phyloP scores from a whole-genome alignment of 2,113 vertebrate genomes.

The Arothron firmamentum region DNA sequence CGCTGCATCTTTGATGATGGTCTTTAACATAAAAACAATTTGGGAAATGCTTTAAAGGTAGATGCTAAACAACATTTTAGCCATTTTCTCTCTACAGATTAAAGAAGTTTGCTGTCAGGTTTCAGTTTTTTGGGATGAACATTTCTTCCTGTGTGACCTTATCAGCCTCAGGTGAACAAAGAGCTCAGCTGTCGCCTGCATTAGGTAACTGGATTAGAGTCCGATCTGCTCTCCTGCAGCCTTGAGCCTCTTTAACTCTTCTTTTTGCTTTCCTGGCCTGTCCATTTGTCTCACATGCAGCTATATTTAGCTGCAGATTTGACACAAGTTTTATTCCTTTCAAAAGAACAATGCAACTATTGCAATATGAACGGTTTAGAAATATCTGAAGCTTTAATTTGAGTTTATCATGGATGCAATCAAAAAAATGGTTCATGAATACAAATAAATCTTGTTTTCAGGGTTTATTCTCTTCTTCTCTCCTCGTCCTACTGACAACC shows the following conservation, averaged over 20 bases:
- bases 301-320: background rate
- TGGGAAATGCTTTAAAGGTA: too few species aligned
- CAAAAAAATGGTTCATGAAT: too few species aligned
- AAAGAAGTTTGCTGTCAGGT: background rate
- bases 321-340: too few species aligned
- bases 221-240: conserved; percentile 2
- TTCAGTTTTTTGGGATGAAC: background rate
- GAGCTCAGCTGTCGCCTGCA: conserved; percentile 12
- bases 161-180: conserved; percentile 11
- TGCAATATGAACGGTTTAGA: too few species aligned
- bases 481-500: background rate
- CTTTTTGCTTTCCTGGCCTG: background rate
- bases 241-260: conserved; percentile 32
- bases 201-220: conserved; percentile 56
- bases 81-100: background rate
- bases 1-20: background rate
- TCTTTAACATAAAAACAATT: too few species aligned
- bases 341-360: too few species aligned
- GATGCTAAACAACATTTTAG: background rate
- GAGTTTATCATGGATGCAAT: too few species aligned
- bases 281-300: fast-evolving
- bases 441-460: too few species aligned
- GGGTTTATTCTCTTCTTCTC: background rate
- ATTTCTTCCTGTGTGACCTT: background rate
- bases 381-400: too few species aligned